A percentile compares a stretch with the other conserved stretches of the same genome.
These are phyloP conservation scores for Takifugu ocellatus DNA, from an alignment of 2,797 vertebrate genomes.

Conservation along the genomic window DNA sequence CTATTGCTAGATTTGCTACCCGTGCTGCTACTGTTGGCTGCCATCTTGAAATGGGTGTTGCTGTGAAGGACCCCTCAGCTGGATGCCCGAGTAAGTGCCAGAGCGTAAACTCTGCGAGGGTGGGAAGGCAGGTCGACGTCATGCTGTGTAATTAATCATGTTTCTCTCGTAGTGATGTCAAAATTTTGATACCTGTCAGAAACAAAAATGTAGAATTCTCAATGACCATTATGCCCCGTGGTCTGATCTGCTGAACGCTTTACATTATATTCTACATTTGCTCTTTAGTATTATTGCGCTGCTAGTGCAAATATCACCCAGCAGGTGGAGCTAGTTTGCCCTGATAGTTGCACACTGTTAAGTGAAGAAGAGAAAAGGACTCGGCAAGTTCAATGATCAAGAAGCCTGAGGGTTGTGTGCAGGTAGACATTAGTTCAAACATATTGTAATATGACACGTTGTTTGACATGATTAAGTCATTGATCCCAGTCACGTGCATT, in stretches of 20 bases:
- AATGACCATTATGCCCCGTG: too few relatives aligned
- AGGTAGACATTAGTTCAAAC: accelerated
- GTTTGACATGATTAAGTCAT: constrained; percentile 9
- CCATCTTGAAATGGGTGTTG: constrained; percentile 78
- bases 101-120: constrained; percentile 18
- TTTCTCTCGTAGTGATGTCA: not conserved
- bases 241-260: too few relatives aligned
- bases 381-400: too few relatives aligned
- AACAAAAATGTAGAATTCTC: too few relatives aligned
- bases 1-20: constrained; percentile 63
- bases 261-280: not conserved
- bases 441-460: not conserved
- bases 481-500: constrained; percentile 49
- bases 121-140: not conserved
- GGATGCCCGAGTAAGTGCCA: constrained; percentile 38
- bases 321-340: not conserved
- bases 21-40: constrained; percentile 80
- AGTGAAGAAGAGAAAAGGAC: too few relatives aligned
- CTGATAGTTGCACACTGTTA: too few relatives aligned
- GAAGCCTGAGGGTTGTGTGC: not conserved
- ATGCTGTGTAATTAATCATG: too few relatives aligned
- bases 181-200: not conserved
- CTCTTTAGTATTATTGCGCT: not conserved
- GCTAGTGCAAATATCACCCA: not conserved
- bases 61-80: constrained; percentile 40